phyloP scores from a whole-genome alignment of 1,140 invertebrate species.

The Brachionus rotundiformis region DNA sequence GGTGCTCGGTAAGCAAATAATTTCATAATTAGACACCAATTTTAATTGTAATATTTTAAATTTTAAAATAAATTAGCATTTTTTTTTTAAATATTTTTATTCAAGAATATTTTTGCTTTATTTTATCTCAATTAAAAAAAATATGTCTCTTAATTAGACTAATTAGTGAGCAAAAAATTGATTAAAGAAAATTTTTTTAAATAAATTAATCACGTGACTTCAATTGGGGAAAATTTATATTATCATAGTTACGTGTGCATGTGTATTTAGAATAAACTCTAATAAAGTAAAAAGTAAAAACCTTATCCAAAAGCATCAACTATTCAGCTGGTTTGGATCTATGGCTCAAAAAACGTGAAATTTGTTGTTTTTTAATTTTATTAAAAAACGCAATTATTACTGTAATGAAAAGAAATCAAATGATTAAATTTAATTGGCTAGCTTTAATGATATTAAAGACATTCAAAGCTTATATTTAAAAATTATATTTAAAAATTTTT shows the following conservation, averaged over 20 bases:
- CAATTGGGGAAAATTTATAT: neutral
- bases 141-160: neutral
- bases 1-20: neutral
- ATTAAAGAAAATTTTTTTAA: neutral
- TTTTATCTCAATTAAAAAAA: neutral
- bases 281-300: conserved; percentile 3
- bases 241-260: neutral
- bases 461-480: neutral
- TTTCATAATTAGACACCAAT: neutral
- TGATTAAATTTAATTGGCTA: neutral
- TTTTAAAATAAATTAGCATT: neutral
- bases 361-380: neutral
- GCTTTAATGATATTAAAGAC: neutral
- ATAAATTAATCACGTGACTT: neutral
- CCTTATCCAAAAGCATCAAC: neutral
- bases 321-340: neutral
- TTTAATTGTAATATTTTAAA: conserved; percentile 8
- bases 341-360: neutral
- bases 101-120: neutral
- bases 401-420: neutral
- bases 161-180: neutral
- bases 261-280: neutral
- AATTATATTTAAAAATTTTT: neutral
- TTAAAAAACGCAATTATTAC: neutral
- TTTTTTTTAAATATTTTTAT: neutral